Evolutionary conservation across 2,797 vertebrate species (phyloP).

Genomic region (Iguana delicatissima): DNA sequence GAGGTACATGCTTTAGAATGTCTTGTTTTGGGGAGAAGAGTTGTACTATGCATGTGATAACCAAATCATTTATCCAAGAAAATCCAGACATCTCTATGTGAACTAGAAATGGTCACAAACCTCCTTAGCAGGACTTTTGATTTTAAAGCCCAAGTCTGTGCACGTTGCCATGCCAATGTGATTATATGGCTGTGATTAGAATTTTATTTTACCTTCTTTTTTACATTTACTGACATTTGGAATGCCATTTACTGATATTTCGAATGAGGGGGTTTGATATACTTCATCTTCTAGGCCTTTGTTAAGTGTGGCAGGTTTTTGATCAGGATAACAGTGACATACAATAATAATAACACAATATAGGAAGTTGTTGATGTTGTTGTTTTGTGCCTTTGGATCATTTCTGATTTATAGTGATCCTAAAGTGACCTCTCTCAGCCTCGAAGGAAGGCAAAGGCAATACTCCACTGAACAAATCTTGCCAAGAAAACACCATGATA

Average conservation of each 20-base stretch:
- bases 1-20: neutral
- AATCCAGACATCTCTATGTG: constrained; percentile 34
- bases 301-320: neutral
- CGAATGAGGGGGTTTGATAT: constrained; percentile 39
- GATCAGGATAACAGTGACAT: neutral
- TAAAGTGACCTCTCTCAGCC: too few species aligned
- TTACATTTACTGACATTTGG: constrained; percentile 47
- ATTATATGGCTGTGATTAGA: constrained; percentile 56
- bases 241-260: constrained; percentile 49
- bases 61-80: neutral
- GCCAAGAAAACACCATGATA: too few species aligned
- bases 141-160: constrained; percentile 13
- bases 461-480: too few species aligned
- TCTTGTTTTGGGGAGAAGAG: rapidly evolving
- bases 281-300: neutral
- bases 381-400: too few species aligned
- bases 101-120: neutral
- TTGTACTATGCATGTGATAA: neutral
- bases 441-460: too few species aligned
- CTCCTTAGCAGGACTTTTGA: neutral
- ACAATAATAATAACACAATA: too few species aligned
- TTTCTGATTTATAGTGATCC: too few species aligned
- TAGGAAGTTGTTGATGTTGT: too few species aligned
- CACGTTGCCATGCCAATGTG: neutral
- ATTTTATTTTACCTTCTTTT: constrained; percentile 64